Conservation (phyloP, 2,113 vertebrate genomes). For the rat (Rattus norvegicus) region GRCr8 NC_086026.1:42030001-42030500, state of each 20-base stretch:
- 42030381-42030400: background rate
- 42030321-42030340: background rate
- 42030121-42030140: background rate
- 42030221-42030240: background rate
- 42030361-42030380: background rate
- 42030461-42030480: background rate
- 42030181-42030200: background rate
- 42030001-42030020: background rate
- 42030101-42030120: background rate
- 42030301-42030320: background rate
- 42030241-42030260: background rate
- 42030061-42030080: background rate
- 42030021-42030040: background rate
- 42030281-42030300: background rate
- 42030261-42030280: background rate
- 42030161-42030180: background rate
- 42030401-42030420: background rate
- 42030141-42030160: background rate
- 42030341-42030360: background rate
- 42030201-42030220: background rate
- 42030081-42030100: background rate
- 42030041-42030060: background rate
- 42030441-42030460: background rate
- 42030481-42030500: background rate
- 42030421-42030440: background rate